Percentiles rank a stretch among this genome's conserved stretches.
Conservation (phyloP, 2,113 vertebrate genomes). For the Tetraodon nigroviridis region DNA sequence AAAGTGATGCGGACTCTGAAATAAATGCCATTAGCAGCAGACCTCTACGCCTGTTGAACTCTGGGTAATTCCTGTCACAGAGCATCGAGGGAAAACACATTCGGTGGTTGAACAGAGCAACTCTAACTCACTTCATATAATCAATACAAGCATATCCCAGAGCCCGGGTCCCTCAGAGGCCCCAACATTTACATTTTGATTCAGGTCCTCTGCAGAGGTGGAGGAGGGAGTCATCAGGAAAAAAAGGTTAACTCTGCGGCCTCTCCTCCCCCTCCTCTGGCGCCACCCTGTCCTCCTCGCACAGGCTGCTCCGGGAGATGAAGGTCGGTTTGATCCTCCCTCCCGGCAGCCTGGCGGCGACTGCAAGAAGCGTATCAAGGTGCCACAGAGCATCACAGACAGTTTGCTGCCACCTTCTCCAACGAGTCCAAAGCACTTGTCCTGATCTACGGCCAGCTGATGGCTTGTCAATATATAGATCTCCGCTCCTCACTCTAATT, state of each 20-base stretch:
- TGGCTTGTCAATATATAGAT: slow-evolving; percentile 99
- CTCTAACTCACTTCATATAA: slow-evolving; percentile 46
- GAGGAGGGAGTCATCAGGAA: slow-evolving; percentile 30
- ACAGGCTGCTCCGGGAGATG: slow-evolving; percentile 22
- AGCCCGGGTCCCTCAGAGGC: slow-evolving; percentile 22
- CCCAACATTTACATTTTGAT: slow-evolving; percentile 65
- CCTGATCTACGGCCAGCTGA: slow-evolving; percentile 94
- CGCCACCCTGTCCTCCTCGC: background rate
- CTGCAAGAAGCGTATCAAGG: slow-evolving; percentile 40
- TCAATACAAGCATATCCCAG: slow-evolving; percentile 53
- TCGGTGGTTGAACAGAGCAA: slow-evolving; percentile 41
- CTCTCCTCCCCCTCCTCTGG: slow-evolving; percentile 15
- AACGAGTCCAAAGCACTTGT: slow-evolving; percentile 96
- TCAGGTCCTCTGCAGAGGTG: slow-evolving; percentile 18
- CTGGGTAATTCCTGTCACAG: slow-evolving; percentile 59
- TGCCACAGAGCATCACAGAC: slow-evolving; percentile 83
- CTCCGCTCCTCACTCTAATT: slow-evolving; percentile 85
- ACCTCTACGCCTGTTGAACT: slow-evolving; percentile 45
- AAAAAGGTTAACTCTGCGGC: slow-evolving; percentile 49
- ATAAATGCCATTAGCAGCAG: slow-evolving; percentile 42
- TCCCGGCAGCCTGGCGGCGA: background rate
- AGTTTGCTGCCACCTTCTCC: slow-evolving; percentile 79
- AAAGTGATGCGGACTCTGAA: background rate
- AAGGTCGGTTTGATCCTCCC: slow-evolving; percentile 21
- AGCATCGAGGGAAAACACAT: slow-evolving; percentile 37